Percentiles rank a stretch among this genome's conserved stretches.
Conservation (phyloP, 2,113 vertebrate genomes). For the Brachyistius frenatus region DNA sequence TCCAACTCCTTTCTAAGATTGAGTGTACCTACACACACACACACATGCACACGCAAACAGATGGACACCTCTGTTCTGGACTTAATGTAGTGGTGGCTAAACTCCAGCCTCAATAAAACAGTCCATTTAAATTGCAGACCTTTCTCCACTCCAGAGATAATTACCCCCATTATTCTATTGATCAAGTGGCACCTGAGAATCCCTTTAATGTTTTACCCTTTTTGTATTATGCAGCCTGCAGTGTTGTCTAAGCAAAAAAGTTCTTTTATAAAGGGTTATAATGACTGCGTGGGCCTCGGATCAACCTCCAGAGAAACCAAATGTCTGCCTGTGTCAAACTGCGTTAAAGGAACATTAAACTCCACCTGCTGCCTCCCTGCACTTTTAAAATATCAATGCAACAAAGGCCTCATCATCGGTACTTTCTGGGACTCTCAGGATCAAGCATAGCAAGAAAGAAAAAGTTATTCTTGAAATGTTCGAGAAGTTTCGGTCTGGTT, state of each 20-base stretch:
- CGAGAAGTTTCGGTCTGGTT: background rate
- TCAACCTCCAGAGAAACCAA: constrained; percentile 31
- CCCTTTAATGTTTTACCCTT: constrained; percentile 74
- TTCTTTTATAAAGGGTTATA: constrained; percentile 22
- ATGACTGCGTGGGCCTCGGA: constrained; percentile 46
- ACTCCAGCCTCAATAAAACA: constrained; percentile 58
- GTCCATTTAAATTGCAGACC: constrained; percentile 64
- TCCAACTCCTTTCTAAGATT: no score
- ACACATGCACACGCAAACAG: constrained; percentile 7
- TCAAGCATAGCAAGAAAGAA: background rate
- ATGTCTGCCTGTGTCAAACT: constrained; percentile 34
- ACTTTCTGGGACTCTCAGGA: background rate
- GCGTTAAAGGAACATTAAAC: background rate
- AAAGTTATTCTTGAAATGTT: background rate
- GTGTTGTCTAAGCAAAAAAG: constrained; percentile 40
- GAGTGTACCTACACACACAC: no score
- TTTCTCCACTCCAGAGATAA: constrained; percentile 73
- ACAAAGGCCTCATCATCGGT: background rate
- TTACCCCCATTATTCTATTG: constrained; percentile 74
- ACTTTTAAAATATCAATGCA: background rate
- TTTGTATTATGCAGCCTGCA: constrained; percentile 58
- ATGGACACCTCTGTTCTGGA: constrained; percentile 5
- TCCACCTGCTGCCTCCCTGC: background rate
- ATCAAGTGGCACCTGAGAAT: constrained; percentile 74
- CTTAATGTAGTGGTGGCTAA: constrained; percentile 43